These are phyloP conservation scores for Microplitis mediator DNA, from an alignment of 1,140 invertebrate genomes.

Conservation along the genomic window DNA sequence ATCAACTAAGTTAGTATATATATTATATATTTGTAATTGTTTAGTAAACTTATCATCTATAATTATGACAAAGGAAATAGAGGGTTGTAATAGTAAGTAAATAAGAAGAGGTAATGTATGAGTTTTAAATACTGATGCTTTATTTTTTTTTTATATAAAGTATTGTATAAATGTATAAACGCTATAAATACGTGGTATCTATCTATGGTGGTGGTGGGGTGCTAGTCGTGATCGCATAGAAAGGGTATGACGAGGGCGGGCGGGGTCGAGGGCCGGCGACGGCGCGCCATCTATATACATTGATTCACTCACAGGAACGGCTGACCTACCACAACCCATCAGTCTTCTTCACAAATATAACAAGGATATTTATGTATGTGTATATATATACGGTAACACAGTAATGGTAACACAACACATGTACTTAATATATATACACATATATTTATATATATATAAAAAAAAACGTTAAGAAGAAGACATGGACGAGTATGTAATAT, in stretches of 20 bases:
- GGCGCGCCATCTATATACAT: slow-evolving; percentile 63
- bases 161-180: slow-evolving; percentile 66
- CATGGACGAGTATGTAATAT: slow-evolving; percentile 61
- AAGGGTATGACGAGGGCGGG: slow-evolving; percentile 60
- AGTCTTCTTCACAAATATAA: slow-evolving; percentile 59
- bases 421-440: slow-evolving; percentile 28
- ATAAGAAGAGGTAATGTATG: slow-evolving; percentile 39
- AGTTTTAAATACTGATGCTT: slow-evolving; percentile 65
- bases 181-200: slow-evolving; percentile 64
- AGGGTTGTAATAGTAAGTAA: not conserved
- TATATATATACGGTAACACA: slow-evolving; percentile 42
- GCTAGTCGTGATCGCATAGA: slow-evolving; percentile 63
- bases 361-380: slow-evolving; percentile 31
- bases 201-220: slow-evolving; percentile 62
- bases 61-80: not conserved
- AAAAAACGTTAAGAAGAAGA: slow-evolving; percentile 43
- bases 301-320: slow-evolving; percentile 61
- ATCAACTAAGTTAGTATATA: too few relatives aligned
- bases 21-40: too few relatives aligned
- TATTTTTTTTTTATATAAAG: slow-evolving; percentile 65
- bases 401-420: slow-evolving; percentile 35
- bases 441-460: slow-evolving; percentile 12
- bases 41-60: too few relatives aligned
- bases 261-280: slow-evolving; percentile 60
- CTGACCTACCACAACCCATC: slow-evolving; percentile 62